These are phyloP conservation scores for Lumbricus terrestris DNA, from an alignment of 2,888 invertebrate species.

Conservation along the genomic window DNA sequence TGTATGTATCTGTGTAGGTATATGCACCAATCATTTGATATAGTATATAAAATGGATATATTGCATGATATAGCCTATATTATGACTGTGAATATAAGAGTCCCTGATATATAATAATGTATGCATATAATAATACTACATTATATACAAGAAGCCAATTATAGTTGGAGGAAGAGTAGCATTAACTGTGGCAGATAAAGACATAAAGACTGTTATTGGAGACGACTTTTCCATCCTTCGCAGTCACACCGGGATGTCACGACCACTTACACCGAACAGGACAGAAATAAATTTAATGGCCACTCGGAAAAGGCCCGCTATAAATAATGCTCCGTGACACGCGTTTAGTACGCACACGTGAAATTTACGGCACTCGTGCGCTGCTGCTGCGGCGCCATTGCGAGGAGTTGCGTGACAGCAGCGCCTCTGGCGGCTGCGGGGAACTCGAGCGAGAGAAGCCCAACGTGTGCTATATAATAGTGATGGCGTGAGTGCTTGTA, in stretches of 20 bases:
- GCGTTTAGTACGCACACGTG: not conserved
- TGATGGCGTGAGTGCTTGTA: not conserved
- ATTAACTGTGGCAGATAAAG: not conserved
- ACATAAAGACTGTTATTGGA: not conserved
- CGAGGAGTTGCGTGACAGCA: no score
- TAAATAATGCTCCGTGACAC: not conserved
- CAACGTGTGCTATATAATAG: no score
- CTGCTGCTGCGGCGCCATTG: no score
- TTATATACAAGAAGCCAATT: not conserved
- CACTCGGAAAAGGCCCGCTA: not conserved
- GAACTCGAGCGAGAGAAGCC: no score
- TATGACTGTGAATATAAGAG: no score
- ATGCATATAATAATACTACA: no score
- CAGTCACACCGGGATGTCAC: not conserved
- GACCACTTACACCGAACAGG: not conserved
- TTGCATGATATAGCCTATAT: no score
- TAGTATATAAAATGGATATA: no score
- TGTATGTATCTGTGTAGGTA: no score
- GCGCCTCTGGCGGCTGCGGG: no score
- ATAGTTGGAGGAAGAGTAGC: not conserved
- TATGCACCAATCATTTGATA: no score
- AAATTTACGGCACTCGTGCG: not conserved
- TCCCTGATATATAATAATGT: no score
- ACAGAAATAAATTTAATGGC: not conserved
- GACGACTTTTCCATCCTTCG: not conserved